Evolutionary conservation across 2,888 invertebrate species (phyloP), one percentile per base, ranked within the genome.

Genomic region (Seira ritae): DNA sequence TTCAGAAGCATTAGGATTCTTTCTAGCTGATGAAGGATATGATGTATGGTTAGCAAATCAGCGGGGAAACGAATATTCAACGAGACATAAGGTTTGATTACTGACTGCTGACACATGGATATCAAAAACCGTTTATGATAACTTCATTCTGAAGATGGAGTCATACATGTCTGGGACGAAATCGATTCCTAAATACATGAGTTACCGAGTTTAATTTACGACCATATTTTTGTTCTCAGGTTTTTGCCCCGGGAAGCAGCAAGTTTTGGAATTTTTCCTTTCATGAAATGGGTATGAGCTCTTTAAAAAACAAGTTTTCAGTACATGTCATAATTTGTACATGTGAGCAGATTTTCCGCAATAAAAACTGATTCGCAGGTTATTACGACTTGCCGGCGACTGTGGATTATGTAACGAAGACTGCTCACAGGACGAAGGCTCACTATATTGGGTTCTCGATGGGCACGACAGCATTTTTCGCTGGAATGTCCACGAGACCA

Each of bases 311-410:
- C 15, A 50, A 12, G 10, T 12, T 8, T 12, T 8, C 12, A 46
- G 12, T 4, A 6, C 23, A 17, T 19, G n/a, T 17, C 10, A 17
- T 8, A 62, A 6, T 62, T 19, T 17, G 12, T 6, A 15, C 15
- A 46, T 46, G 10, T 46, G 50, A 46, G 10, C 50, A 46, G 10
- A 15, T 46, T 46, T 10, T 46, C 10, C 10, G 10, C 50, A 12
- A 46, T 15, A 46, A 1, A 8, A 20, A 66, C 4, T 37, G 73
- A 62, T 73, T 22, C 62, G 62, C 60, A 17, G 62, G 62, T n/a
- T n/a, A n/a, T 55, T 76, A 71, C 20, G 85, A 85, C 24, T 55
- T 85, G 10, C 85, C 85, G 12, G 76, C 85, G 0, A 37, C 73
- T 20, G 2, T 85, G 0, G 77, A 83, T 55, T 85, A 83, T 70